These are phyloP conservation scores for Aplochiton taeniatus DNA, from an alignment of 2,797 vertebrate genomes.

Conservation along the genomic window DNA sequence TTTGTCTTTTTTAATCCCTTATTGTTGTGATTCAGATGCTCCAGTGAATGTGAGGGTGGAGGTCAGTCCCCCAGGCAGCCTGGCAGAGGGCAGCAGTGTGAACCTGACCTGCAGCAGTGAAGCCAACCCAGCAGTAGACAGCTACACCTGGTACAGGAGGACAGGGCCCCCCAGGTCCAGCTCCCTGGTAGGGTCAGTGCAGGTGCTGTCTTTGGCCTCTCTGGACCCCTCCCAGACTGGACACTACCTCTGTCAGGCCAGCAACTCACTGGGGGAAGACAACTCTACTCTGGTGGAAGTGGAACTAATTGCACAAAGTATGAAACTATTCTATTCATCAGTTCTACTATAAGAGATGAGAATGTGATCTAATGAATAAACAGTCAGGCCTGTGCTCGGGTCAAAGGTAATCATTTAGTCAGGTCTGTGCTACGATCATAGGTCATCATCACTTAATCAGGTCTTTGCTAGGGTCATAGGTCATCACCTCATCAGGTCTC, in stretches of 20 bases:
- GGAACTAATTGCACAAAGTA: too few relatives aligned
- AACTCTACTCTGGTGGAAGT: constrained; percentile 43
- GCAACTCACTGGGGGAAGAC: constrained; percentile 37
- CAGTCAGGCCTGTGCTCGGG: too few relatives aligned
- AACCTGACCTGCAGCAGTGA: constrained; percentile 55
- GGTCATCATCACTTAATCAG: too few relatives aligned
- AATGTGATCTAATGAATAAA: too few relatives aligned
- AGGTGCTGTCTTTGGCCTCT: constrained; percentile 36
- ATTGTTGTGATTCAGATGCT: background rate
- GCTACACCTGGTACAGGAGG: constrained; percentile 55
- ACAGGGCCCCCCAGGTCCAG: background rate
- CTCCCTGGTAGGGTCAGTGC: constrained; percentile 42
- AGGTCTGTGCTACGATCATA: too few relatives aligned
- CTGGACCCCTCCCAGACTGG: constrained; percentile 32
- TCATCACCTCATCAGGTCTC: too few relatives aligned
- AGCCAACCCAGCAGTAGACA: constrained; percentile 53
- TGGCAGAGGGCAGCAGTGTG: constrained; percentile 32
- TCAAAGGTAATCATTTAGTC: too few relatives aligned
- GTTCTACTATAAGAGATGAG: too few relatives aligned
- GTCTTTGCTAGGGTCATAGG: too few relatives aligned
- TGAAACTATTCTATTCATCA: too few relatives aligned
- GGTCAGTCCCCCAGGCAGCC: constrained; percentile 7
- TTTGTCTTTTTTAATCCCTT: too few relatives aligned
- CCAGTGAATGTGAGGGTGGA: background rate
- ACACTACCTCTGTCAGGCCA: constrained; percentile 51